phyloP scores from a whole-genome alignment of 2,888 invertebrate genomes.

The Ectobius pallidus region DNA sequence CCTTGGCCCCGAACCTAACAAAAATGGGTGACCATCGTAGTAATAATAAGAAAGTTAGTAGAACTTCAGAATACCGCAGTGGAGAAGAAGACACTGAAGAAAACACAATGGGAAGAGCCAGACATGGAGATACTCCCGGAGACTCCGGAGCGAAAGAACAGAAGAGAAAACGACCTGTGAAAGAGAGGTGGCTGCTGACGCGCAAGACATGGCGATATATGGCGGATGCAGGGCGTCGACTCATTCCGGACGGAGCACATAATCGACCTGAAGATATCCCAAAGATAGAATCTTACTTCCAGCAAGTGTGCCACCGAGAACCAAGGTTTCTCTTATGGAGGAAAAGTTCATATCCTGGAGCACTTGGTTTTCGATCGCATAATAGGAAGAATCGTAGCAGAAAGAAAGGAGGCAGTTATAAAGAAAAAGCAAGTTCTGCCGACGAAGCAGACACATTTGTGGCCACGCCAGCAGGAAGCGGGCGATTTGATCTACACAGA shows the following conservation, averaged over 20 bases:
- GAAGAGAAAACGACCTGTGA: constrained; percentile 61
- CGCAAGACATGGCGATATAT: constrained; percentile 91
- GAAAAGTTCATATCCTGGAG: constrained; percentile 82
- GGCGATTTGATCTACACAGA: constrained; percentile 71
- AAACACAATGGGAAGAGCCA: not conserved
- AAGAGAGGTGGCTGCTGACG: constrained; percentile 86
- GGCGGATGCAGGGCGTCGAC: constrained; percentile 86
- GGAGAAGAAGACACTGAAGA: not conserved
- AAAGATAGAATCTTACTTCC: constrained; percentile 83
- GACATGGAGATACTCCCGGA: not conserved
- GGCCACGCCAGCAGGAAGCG: constrained; percentile 60
- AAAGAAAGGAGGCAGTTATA: constrained; percentile 69
- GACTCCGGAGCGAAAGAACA: constrained; percentile 44
- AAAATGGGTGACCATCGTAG: constrained; percentile 11
- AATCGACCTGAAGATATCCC: constrained; percentile 78
- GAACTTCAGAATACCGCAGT: not conserved
- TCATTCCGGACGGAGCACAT: constrained; percentile 81
- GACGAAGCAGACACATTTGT: constrained; percentile 63
- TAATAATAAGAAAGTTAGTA: not conserved
- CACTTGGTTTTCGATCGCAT: constrained; percentile 63
- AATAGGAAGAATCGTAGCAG: constrained; percentile 58
- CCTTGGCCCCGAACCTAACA: not conserved
- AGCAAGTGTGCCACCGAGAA: constrained; percentile 79
- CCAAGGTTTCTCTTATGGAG: constrained; percentile 81
- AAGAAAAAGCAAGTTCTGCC: constrained; percentile 68